Evolutionary conservation across 2,113 vertebrate species (phyloP).

Genomic region (Brachyhypopomus gauderio): DNA sequence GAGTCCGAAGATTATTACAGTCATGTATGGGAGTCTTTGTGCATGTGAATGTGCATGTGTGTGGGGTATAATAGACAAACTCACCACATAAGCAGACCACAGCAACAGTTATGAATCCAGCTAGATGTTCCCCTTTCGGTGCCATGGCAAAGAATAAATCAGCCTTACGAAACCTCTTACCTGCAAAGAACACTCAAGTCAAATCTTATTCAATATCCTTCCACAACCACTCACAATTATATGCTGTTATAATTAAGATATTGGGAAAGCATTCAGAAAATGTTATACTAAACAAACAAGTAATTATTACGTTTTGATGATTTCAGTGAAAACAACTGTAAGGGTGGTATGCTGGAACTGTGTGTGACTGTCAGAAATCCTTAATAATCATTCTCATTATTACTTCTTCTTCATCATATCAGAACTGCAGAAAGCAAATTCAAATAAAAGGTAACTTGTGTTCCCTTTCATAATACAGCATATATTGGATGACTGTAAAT

Average conservation of each 20-base stretch:
- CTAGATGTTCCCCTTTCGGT: slow-evolving; percentile 55
- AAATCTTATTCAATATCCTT: neutral
- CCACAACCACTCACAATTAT: neutral
- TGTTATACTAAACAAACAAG: no score
- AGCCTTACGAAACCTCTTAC: slow-evolving; percentile 55
- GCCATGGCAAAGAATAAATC: slow-evolving; percentile 72
- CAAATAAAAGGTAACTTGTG: neutral
- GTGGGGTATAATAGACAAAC: slow-evolving; percentile 46
- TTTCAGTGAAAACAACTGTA: neutral
- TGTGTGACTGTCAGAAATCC: no score
- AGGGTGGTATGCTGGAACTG: no score
- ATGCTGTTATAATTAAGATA: no score
- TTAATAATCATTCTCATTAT: no score
- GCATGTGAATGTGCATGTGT: neutral
- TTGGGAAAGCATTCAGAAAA: neutral
- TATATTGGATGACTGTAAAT: neutral
- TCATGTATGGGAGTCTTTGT: neutral
- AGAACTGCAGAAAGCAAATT: neutral
- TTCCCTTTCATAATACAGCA: neutral
- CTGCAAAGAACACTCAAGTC: slow-evolving; percentile 36
- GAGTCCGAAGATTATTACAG: neutral
- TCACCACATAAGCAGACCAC: slow-evolving; percentile 67
- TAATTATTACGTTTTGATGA: neutral
- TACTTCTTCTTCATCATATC: neutral
- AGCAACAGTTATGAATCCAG: slow-evolving; percentile 57